Base-by-base conservation (phyloP, 30 jellyfish, hydroid and myxozoan genomes). In the Cassiopea xamachana region DNA sequence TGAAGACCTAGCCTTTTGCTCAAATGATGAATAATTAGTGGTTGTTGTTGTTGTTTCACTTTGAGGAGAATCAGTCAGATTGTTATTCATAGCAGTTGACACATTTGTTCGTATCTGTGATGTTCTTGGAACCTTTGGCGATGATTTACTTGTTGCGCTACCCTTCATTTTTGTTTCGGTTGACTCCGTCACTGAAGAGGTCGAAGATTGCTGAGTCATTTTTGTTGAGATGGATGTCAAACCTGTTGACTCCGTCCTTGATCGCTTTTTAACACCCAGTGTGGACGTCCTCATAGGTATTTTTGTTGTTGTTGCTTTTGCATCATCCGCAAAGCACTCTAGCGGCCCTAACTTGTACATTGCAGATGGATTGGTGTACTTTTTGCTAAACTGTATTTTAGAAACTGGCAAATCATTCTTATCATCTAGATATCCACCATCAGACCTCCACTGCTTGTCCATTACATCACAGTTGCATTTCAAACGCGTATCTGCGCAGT, bases 381-480 rank as follows among this genome's bases (percentile, higher is more conserved):
- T 89, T 16, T 61, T 75, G 67, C 96, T 88, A 91, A 96, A 84
- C 68, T 92, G 98, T 6, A 96, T 48, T 60, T 80, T 89, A 1
- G 98, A 81, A 50, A 96, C 98, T 13, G 99, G 99, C 68, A 96
- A 76, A 18, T 80, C 90, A 43, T 78, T 62, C 72, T 96, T 96
- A 58, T 88, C 93, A 17, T 72, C 60, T 0, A 96, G 75, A 69
- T 55, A 96, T 3, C 99, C 99, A 10, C 88, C 94, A 59, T 96
- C 99, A 1, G 90, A 79, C 73, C 98, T 89, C 99, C 99, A 96
- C 69, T 48, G 60, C 13, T 73, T 73, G 44, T 89, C 99, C 85
- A 84, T 75, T 15, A 70, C 49, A 81, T 96, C 99, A 73, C 99
- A 96, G 72, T 96, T 96, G 84, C 99, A 96, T 69, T 85, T 90